phyloP scores from a whole-genome alignment of 2,888 invertebrate species.

The Labia minor region DNA sequence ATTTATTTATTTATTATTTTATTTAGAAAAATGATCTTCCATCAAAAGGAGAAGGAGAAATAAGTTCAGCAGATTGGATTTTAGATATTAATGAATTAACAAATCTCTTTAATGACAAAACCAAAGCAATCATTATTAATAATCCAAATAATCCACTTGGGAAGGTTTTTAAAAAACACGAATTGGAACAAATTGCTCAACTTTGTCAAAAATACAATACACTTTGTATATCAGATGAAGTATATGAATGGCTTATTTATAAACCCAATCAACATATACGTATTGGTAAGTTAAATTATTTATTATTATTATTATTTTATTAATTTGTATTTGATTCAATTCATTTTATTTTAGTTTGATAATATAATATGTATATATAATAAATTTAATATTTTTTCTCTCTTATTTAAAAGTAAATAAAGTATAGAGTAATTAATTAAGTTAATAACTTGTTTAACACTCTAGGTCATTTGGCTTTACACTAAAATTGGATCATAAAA shows the following conservation, averaged over 20 bases:
- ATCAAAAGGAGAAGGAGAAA: constrained; percentile 38
- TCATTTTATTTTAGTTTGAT: no score
- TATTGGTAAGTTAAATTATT: constrained; percentile 66
- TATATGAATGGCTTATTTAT: constrained; percentile 95
- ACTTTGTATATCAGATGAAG: constrained; percentile 89
- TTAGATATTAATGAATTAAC: constrained; percentile 72
- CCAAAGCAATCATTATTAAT: constrained; percentile 92
- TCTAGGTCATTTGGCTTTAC: no score
- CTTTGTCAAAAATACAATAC: constrained; percentile 88
- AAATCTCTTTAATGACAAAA: constrained; percentile 69
- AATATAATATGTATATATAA: background rate
- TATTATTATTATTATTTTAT: no score
- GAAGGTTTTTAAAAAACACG: constrained; percentile 65
- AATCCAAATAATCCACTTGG: constrained; percentile 97
- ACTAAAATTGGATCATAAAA: no score
- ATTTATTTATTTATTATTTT: no score
- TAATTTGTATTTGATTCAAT: background rate
- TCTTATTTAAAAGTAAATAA: no score
- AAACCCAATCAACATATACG: constrained; percentile 72
- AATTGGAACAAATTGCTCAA: constrained; percentile 66
- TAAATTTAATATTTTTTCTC: no score
- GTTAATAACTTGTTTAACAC: no score
- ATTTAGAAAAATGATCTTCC: constrained; percentile 39
- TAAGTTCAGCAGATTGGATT: constrained; percentile 76
- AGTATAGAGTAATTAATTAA: no score